These are phyloP conservation scores for Indri indri DNA, from an alignment of 2,113 vertebrate genomes.

Conservation along the genomic window DNA sequence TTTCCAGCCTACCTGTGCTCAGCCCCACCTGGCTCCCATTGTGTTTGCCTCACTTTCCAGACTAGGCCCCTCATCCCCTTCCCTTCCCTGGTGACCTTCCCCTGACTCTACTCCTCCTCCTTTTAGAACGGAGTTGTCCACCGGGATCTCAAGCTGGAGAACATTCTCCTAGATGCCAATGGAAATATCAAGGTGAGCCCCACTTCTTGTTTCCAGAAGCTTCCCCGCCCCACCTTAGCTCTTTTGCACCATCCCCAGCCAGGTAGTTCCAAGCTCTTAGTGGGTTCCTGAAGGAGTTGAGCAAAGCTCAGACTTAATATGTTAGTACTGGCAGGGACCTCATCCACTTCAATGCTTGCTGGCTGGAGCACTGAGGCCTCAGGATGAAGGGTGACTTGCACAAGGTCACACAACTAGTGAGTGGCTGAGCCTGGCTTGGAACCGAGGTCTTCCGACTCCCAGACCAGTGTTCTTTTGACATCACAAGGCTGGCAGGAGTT, in stretches of 20 bases:
- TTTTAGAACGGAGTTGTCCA: conserved; percentile 95
- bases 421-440: background rate
- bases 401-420: background rate
- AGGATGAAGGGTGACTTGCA: background rate
- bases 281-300: background rate
- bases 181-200: conserved; percentile 94
- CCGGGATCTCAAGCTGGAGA: conserved; percentile 97
- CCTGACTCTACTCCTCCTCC: background rate
- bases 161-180: conserved; percentile 94
- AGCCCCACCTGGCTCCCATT: background rate
- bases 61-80: too few relatives aligned
- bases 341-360: background rate
- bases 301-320: background rate
- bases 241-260: background rate
- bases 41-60: background rate
- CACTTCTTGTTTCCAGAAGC: background rate
- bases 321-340: background rate
- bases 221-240: background rate
- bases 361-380: background rate
- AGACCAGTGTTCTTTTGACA: background rate
- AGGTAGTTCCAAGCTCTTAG: background rate
- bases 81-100: rapidly evolving
- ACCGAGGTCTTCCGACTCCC: background rate
- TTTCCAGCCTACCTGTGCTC: background rate
- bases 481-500: background rate